These are phyloP conservation scores for Lepeophtheirus nordmannii DNA, from an alignment of 2,888 invertebrate species.

Conservation along the genomic window DNA sequence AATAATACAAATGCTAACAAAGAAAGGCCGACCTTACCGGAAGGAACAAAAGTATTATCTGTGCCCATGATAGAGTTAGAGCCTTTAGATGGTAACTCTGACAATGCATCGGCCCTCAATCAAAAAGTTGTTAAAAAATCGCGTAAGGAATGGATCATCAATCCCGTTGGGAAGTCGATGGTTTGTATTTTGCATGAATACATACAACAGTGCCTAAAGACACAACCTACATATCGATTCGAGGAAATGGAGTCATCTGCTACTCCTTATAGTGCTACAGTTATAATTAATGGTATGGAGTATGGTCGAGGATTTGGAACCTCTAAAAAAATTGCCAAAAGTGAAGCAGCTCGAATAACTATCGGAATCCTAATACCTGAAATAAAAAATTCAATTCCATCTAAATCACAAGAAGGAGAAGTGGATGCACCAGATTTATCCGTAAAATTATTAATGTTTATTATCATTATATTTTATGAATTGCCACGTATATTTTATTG, in stretches of 20 bases:
- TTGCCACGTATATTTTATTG: neutral
- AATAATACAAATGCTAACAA: neutral
- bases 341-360: conserved; percentile 75
- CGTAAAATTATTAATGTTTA: conserved; percentile 30
- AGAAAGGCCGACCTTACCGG: conserved; percentile 58
- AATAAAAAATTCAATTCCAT: conserved; percentile 61
- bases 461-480: neutral
- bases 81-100: neutral
- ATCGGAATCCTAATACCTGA: conserved; percentile 81
- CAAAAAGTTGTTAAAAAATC: conserved; percentile 17
- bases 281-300: conserved; percentile 75
- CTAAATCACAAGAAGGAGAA: conserved; percentile 39
- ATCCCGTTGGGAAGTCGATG: conserved; percentile 87
- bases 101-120: conserved; percentile 8
- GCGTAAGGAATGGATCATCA: conserved; percentile 80
- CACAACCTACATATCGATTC: conserved; percentile 82
- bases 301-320: conserved; percentile 87
- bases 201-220: conserved; percentile 81
- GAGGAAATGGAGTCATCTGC: conserved; percentile 55
- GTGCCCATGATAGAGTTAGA: conserved; percentile 45
- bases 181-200: conserved; percentile 95
- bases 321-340: conserved; percentile 89
- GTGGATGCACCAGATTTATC: conserved; percentile 38
- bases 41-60: conserved; percentile 79
- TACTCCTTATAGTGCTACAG: conserved; percentile 54